A percentile compares a stretch with the other conserved stretches of the same genome.
phyloP scores from a whole-genome alignment of 2,113 vertebrate genomes.

The Maccullochella peelii region DNA sequence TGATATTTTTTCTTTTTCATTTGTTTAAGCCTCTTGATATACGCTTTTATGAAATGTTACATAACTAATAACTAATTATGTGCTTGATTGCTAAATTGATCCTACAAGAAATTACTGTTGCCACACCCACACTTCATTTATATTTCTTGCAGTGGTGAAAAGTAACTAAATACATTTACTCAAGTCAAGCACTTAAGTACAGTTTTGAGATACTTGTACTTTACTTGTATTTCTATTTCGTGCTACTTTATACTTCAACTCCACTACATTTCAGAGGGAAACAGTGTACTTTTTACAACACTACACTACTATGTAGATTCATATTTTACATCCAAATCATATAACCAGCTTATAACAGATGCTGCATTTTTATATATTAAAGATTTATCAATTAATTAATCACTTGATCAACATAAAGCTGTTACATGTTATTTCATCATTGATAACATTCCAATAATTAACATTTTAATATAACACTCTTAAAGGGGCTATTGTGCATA shows the following conservation, averaged over 20 bases:
- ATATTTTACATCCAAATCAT: not conserved
- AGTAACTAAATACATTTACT: not conserved
- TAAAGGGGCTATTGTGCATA: not conserved
- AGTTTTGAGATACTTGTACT: not conserved
- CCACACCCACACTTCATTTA: not conserved
- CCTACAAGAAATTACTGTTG: not conserved
- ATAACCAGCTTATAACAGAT: not conserved
- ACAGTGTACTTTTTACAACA: not conserved
- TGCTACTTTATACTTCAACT: not conserved
- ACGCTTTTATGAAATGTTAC: not conserved
- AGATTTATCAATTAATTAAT: not conserved
- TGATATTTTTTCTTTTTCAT: not conserved
- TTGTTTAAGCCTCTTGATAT: not conserved
- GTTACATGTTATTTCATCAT: not conserved
- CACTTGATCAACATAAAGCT: no score
- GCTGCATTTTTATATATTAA: not conserved
- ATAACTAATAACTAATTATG: slow-evolving; percentile 10
- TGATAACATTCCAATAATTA: not conserved
- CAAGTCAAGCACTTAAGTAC: not conserved
- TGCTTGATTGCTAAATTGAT: slow-evolving; percentile 17
- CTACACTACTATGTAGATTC: not conserved
- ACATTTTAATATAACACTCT: not conserved
- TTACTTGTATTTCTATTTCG: not conserved
- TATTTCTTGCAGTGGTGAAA: not conserved
- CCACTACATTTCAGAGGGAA: not conserved